Conservation (phyloP, 2,888 invertebrate species). For the Dynastes tityus region DNA sequence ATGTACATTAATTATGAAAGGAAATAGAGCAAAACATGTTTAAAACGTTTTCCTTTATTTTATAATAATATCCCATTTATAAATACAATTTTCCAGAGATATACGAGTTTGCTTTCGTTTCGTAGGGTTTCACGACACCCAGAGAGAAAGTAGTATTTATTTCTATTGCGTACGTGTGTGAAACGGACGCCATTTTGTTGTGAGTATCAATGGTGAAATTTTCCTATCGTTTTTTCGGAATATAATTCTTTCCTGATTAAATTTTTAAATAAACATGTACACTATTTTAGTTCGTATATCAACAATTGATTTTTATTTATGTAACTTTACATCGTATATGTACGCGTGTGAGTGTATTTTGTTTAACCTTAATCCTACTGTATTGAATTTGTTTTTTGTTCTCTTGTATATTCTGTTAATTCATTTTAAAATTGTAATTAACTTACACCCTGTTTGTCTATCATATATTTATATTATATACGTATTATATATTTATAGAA, state of each 20-base stretch:
- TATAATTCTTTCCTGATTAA: neutral
- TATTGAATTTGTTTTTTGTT: slow-evolving; percentile 14
- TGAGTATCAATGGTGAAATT: too few relatives aligned
- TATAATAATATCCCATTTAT: slow-evolving; percentile 41
- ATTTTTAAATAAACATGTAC: slow-evolving; percentile 11
- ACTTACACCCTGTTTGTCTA: slow-evolving; percentile 47
- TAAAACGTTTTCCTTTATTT: slow-evolving; percentile 47
- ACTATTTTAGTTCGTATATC: neutral
- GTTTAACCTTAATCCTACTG: slow-evolving; percentile 23
- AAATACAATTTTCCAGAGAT: slow-evolving; percentile 43
- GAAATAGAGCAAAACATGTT: slow-evolving; percentile 40
- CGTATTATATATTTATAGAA: slow-evolving; percentile 14
- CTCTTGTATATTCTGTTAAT: slow-evolving; percentile 1
- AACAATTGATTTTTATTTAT: slow-evolving; percentile 21
- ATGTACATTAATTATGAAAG: neutral
- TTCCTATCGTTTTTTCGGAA: too few relatives aligned
- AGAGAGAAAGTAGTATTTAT: neutral
- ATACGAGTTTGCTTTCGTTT: neutral
- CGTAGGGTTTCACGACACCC: neutral
- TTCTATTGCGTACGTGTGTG: neutral
- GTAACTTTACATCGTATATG: neutral
- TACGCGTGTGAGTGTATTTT: neutral
- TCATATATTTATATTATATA: neutral
- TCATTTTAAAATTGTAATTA: neutral
- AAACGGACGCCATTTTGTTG: too few relatives aligned